phyloP scores from a whole-genome alignment of 2,888 invertebrate genomes.

The Monochamus alternatus region DNA sequence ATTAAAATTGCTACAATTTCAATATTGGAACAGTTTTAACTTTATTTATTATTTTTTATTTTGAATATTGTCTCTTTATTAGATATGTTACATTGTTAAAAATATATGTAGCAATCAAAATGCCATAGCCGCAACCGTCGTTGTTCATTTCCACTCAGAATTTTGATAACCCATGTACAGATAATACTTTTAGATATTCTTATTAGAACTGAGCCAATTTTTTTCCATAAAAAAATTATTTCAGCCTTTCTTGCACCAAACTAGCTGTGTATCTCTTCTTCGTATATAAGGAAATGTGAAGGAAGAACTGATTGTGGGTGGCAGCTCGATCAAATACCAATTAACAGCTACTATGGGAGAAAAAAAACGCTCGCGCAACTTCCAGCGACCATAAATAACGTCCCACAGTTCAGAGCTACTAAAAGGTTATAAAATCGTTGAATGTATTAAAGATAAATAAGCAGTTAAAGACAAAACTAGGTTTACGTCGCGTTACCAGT shows the following conservation, averaged over 20 bases:
- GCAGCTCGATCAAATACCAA: constrained; percentile 35
- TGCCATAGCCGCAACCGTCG: too few species aligned
- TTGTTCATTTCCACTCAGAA: too few species aligned
- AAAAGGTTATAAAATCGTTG: constrained; percentile 29
- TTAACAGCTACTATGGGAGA: constrained; percentile 27
- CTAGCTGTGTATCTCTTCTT: not conserved
- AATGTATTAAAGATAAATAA: constrained; percentile 41
- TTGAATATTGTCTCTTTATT: too few species aligned
- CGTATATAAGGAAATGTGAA: not conserved
- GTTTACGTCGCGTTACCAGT: constrained; percentile 47
- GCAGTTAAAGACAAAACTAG: constrained; percentile 55
- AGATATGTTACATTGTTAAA: too few species aligned
- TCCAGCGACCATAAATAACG: constrained; percentile 30
- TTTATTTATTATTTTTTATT: too few species aligned
- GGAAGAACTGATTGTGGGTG: constrained; percentile 28
- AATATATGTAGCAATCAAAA: too few species aligned
- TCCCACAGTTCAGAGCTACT: constrained; percentile 25
- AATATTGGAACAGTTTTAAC: too few species aligned
- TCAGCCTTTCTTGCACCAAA: not conserved
- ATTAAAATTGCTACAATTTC: too few species aligned
- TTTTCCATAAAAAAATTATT: too few species aligned
- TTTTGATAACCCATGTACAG: too few species aligned
- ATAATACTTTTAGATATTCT: too few species aligned
- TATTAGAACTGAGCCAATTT: too few species aligned
- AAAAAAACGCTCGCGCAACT: constrained; percentile 14